Evolutionary conservation across 2,113 vertebrate genomes (phyloP), one percentile per base, ranked within the genome.

Genomic region (Megaceryle torquata): DNA sequence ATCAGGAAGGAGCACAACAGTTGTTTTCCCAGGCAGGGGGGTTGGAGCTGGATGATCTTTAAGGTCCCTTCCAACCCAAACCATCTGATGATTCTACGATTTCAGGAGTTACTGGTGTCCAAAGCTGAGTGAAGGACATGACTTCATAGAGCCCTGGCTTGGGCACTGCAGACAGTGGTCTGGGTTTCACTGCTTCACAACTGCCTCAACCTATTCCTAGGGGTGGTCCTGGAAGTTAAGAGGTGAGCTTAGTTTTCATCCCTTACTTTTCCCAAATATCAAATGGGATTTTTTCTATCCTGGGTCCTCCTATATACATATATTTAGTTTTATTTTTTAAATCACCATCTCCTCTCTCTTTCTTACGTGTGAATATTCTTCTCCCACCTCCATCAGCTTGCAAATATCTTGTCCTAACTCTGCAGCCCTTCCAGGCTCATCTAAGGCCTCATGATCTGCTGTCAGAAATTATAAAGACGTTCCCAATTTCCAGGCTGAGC

Each of bases 381-480:
- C 16, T 56, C 9, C 22, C 24, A 21, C 15, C 39, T 15, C 12
- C 64, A 39, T 4, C 0, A 0, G 5, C 41, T 82, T 81, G 43
- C 13, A 88, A 76, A 83, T 51, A n/a, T 67, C 63, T 82, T 29
- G 14, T 69, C 59, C 50, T 78, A 12, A 26, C 72, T 83, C 64
- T 39, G 21, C 76, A 74, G 43, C 74, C 44, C 67, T 86, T 89
- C 77, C 65, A 65, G 67, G 37, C 92, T 96, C 79, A 63, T 93
- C 72, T 64, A 61, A 81, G 82, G 19, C 48, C 82, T 87, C 64
- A 50, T 83, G 94, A 94, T 96, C 84, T 46, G 84, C 94, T 94
- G 96, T 96, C 95, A 89, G 75, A 93, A 95, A 93, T 96, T 69
- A 96, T 89, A 19, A 95, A 97, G 96, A 95, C 2, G 0, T 94